A percentile compares a stretch with the other conserved stretches of the same genome.
Conservation (phyloP, 2,113 vertebrate species). For the Aegotheles bennettii region DNA sequence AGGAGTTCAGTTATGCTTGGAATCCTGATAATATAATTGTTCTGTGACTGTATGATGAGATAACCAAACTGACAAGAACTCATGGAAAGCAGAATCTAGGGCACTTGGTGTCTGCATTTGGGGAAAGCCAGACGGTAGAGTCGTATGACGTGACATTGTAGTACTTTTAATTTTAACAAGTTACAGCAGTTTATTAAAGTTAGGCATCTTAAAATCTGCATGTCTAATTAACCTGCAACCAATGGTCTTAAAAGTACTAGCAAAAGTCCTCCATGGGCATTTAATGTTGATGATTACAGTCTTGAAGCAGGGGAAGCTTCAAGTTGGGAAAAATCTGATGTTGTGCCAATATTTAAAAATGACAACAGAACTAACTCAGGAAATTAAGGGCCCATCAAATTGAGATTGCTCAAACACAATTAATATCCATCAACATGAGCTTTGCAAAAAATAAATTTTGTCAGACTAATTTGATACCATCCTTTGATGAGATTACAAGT, state of each 20-base stretch:
- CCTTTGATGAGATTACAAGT: conserved; percentile 6
- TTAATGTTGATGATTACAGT: background rate
- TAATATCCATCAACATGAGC: background rate
- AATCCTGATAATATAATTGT: background rate
- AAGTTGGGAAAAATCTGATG: background rate
- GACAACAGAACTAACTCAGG: background rate
- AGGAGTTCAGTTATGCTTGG: background rate
- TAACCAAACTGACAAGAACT: background rate
- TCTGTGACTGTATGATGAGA: background rate
- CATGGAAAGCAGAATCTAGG: background rate
- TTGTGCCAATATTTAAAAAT: background rate
- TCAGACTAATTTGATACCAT: conserved; percentile 13
- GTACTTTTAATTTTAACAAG: background rate
- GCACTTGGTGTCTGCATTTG: background rate
- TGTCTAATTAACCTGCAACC: background rate
- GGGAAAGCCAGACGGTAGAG: background rate
- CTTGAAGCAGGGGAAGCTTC: background rate
- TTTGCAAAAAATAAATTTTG: background rate
- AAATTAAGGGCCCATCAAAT: background rate
- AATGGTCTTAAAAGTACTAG: background rate
- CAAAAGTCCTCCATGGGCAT: background rate
- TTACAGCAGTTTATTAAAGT: background rate
- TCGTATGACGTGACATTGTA: background rate
- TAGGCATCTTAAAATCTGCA: background rate
- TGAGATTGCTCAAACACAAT: conserved; percentile 1